Evolutionary conservation across 2,888 invertebrate genomes (phyloP), one percentile per base, ranked within the genome.

Genomic region (Andrena bicolor): DNA sequence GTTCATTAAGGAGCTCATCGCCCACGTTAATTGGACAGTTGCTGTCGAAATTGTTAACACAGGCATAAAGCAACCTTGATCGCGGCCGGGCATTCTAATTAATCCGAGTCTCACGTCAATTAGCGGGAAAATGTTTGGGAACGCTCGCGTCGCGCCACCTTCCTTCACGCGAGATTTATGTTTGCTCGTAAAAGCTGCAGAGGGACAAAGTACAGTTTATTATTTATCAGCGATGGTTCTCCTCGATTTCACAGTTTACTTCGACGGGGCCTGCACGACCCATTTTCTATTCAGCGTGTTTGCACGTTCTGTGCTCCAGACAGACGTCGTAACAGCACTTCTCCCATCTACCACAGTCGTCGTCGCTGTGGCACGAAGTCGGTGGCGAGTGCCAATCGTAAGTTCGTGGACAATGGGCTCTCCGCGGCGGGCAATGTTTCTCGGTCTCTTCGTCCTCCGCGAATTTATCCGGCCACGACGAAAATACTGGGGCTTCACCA

Each of bases 241-340:
- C 41, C 16, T 41, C 41, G 16, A 16, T 5, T 4, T 41, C 41
- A 4, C 16, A 41, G 16, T 41, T 5, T 41, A 41, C 16, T 41
- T 41, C 41, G 41, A 4, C 41, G 13, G 41, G 16, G 13, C 4
- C 16, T 0, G 16, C 13, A 26, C 35, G 5, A 56, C 3, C 23
- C 13, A 53, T 76, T 49, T 51, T 35, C 32, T 83, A 88, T 78
- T 91, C 89, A 2, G 79, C 76, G 0, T 72, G 73, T 66, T 91
- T 91, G 74, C 91, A 91, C 16, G 85, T 86, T 72, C 85, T 90
- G 61, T 90, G 88, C 28, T 90, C 89, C 41, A 91, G 85, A 28
- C 91, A 91, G 20, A 88, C 85, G 32, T 91, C 91, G 74, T 86
- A 90, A 71, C 91, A 91, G 41, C 91, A 91, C 53, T 88, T 89